Conservation (phyloP, 2,888 invertebrate species). For the Diaphora mendica region DNA sequence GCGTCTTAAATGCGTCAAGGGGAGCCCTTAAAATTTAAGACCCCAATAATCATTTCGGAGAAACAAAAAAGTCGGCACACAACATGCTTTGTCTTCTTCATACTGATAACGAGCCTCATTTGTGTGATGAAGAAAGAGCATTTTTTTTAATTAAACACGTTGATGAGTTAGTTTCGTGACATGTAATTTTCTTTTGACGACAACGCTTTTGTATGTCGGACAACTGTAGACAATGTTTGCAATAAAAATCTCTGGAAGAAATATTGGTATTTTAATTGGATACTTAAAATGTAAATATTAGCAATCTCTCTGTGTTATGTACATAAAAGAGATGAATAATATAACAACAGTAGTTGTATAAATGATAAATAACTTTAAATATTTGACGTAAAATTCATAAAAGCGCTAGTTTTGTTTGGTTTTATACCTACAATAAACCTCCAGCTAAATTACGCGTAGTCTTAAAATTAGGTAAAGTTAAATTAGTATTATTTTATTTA, state of each 20-base stretch:
- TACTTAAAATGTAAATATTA: slow-evolving; percentile 21
- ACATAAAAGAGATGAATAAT: background rate
- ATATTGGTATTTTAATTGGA: slow-evolving; percentile 36
- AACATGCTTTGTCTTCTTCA: slow-evolving; percentile 47
- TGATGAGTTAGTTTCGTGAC: slow-evolving; percentile 57
- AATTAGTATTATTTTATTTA: background rate
- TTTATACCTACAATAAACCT: background rate
- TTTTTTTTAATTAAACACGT: slow-evolving; percentile 61
- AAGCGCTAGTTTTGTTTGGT: background rate
- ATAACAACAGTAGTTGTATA: background rate
- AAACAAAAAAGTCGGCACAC: slow-evolving; percentile 57
- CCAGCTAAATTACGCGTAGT: background rate
- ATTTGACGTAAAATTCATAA: background rate
- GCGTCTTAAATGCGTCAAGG: slow-evolving; percentile 55
- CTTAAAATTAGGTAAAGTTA: background rate
- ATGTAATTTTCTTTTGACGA: slow-evolving; percentile 62
- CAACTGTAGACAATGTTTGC: slow-evolving; percentile 35
- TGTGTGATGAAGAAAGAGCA: slow-evolving; percentile 49
- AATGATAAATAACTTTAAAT: background rate
- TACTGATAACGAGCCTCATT: slow-evolving; percentile 47
- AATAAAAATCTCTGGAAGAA: slow-evolving; percentile 27
- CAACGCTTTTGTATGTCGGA: slow-evolving; percentile 49
- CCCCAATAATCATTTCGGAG: slow-evolving; percentile 57
- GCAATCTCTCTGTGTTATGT: background rate
- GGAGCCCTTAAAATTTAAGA: slow-evolving; percentile 57